These are phyloP conservation scores for Heliconius erato DNA, from an alignment of 2,888 invertebrate genomes.

Conservation along the genomic window DNA sequence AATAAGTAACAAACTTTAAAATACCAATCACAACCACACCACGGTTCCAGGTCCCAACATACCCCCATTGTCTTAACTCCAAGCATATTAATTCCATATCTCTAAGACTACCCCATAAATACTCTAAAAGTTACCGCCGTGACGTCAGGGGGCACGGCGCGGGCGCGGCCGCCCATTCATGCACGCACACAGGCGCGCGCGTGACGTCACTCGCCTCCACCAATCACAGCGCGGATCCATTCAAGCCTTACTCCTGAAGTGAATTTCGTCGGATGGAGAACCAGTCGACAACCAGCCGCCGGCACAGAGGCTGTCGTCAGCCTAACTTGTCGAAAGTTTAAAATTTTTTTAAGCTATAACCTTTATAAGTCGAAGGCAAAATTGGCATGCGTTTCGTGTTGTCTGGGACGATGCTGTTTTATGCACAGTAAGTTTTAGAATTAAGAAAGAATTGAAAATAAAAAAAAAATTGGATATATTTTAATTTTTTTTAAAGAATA, in stretches of 20 bases:
- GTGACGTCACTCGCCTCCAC: constrained; percentile 89
- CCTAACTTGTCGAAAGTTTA: neutral
- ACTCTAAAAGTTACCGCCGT: constrained; percentile 68
- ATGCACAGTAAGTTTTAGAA: constrained; percentile 32
- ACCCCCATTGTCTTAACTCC: constrained; percentile 12
- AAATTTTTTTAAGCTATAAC: neutral
- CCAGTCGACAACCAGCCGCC: constrained; percentile 77
- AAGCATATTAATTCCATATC: constrained; percentile 32
- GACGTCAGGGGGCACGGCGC: constrained; percentile 81
- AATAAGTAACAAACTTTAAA: neutral
- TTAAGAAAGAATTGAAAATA: neutral
- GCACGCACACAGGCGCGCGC: constrained; percentile 65
- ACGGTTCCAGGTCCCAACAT: neutral
- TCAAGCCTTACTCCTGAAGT: constrained; percentile 88
- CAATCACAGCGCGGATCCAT: constrained; percentile 89
- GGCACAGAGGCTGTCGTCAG: constrained; percentile 51
- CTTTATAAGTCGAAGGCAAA: neutral
- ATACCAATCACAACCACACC: neutral
- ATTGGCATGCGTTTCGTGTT: constrained; percentile 46
- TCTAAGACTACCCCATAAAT: constrained; percentile 37
- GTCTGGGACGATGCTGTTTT: constrained; percentile 16
- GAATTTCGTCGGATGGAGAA: constrained; percentile 83
- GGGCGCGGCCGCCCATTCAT: constrained; percentile 82
- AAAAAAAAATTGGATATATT: neutral
- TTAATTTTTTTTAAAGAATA: neutral